phyloP scores from a whole-genome alignment of 2,888 invertebrate species.

The Cremastobaeus sp. region DNA sequence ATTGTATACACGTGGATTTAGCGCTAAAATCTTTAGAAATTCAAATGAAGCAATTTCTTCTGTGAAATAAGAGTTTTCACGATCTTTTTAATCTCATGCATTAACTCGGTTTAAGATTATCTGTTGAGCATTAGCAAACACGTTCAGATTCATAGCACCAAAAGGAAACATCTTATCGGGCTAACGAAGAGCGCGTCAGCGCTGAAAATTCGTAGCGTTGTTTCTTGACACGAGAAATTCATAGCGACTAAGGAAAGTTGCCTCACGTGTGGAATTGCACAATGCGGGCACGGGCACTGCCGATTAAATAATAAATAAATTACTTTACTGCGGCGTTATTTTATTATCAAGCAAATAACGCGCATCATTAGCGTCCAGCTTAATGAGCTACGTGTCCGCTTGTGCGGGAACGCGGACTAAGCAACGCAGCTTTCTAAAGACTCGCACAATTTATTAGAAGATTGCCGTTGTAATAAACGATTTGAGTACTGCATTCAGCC shows the following conservation, averaged over 20 bases:
- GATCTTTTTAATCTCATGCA: too few relatives aligned
- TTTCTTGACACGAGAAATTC: constrained; percentile 42
- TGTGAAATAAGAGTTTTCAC: too few relatives aligned
- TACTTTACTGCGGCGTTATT: constrained; percentile 66
- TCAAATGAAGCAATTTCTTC: too few relatives aligned
- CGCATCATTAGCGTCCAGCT: constrained; percentile 64
- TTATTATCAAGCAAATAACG: constrained; percentile 68
- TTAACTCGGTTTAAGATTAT: too few relatives aligned
- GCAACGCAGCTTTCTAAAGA: constrained; percentile 54
- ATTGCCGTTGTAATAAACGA: constrained; percentile 43
- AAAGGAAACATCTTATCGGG: too few relatives aligned
- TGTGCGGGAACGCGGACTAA: constrained; percentile 46
- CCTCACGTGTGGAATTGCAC: constrained; percentile 31
- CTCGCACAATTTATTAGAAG: constrained; percentile 42
- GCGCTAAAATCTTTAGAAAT: too few relatives aligned
- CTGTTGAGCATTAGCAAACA: too few relatives aligned
- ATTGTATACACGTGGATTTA: too few relatives aligned
- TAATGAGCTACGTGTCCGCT: constrained; percentile 59
- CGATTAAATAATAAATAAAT: constrained; percentile 70
- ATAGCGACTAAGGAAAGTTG: constrained; percentile 27
- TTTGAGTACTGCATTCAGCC: constrained; percentile 35
- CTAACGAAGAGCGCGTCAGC: constrained; percentile 59
- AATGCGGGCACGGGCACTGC: constrained; percentile 32
- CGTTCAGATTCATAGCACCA: too few relatives aligned
- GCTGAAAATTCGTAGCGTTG: constrained; percentile 56